Base-by-base conservation (phyloP, 2,888 invertebrate species). In the Thecophora atra region DNA sequence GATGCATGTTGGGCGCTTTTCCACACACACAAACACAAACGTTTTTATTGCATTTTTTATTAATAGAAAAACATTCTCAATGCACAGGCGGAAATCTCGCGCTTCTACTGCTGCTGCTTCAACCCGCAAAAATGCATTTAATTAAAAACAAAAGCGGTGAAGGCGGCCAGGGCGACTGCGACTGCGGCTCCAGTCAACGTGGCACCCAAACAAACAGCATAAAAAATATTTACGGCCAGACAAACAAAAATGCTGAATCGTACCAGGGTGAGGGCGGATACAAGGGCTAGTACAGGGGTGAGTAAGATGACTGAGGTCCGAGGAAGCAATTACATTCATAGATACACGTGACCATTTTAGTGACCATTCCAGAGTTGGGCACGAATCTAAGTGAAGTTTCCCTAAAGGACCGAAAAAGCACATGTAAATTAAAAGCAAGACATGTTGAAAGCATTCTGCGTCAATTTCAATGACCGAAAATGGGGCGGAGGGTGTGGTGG, bases 341-440 rank as follows among this genome's bases (percentile, higher is more conserved):
- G 37, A 17, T 47, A 47, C 8, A 24, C 65, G 17, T 51, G 11
- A 67, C 54, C 67, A 66, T 69, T 37, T 71, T 69, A 69, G 37
- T 37, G 37, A 11, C 71, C 65, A 71, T 73, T 64, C 68, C 73
- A 68, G 56, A 65, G 73, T 71, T 73, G 74, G 70, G 72, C 75
- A 75, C 81, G 81, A 79, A 82, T 77, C 79, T 80, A 81, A 81
- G 79, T 81, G 81, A 83, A 83, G 83, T 83, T 83, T 83, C 83
- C 83, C 83, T 83, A 83, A 82, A 81, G 80, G 81, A 83, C 75
- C 79, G 78, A 78, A 77, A 80, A 2, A 81, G 80, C 79, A 81
- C 80, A 80, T 17, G 26, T 26, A 28, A 65, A 74, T 54, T 71
- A 30, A 68, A 60, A 52, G 17, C 24, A 24, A 37, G 47, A 56